phyloP scores from a whole-genome alignment of 2,888 invertebrate species.

The Drosophila picticornis region DNA sequence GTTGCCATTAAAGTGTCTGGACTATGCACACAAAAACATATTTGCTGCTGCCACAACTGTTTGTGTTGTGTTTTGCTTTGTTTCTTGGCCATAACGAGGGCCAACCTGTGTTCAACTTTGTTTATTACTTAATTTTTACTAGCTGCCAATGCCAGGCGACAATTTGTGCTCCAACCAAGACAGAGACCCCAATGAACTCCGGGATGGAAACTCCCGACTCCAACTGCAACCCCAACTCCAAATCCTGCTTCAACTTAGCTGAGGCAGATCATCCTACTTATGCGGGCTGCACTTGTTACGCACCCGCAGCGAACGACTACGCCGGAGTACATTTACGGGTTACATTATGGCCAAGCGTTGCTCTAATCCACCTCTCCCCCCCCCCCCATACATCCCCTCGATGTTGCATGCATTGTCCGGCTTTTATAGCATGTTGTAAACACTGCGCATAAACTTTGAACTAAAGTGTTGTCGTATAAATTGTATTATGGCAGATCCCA shows the following conservation, averaged over 20 bases:
- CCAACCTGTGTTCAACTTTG: slow-evolving; percentile 65
- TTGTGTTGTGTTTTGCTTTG: slow-evolving; percentile 7
- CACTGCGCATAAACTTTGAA: slow-evolving; percentile 79
- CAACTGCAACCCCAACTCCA: slow-evolving; percentile 11
- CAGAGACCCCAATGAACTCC: slow-evolving; percentile 45
- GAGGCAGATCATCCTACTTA: slow-evolving; percentile 60
- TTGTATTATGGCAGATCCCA: slow-evolving; percentile 80
- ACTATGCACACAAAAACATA: slow-evolving; percentile 48
- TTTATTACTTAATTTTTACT: slow-evolving; percentile 79
- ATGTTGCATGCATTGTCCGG: slow-evolving; percentile 66
- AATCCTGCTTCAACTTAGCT: background rate
- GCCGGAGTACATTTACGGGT: slow-evolving; percentile 56
- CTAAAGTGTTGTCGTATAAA: slow-evolving; percentile 81
- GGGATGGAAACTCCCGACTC: background rate
- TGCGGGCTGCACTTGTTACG: slow-evolving; percentile 70
- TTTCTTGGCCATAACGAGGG: slow-evolving; percentile 29
- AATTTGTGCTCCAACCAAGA: slow-evolving; percentile 49
- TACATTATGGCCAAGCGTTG: slow-evolving; percentile 58
- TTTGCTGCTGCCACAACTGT: slow-evolving; percentile 47
- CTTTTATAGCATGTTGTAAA: slow-evolving; percentile 79
- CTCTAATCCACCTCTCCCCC: slow-evolving; percentile 40
- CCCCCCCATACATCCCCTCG: background rate
- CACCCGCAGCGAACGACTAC: slow-evolving; percentile 51
- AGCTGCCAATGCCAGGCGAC: slow-evolving; percentile 78
- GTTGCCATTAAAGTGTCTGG: slow-evolving; percentile 58